Base-by-base conservation (phyloP, 2,797 vertebrate species). In the Galagoides demidoff region DNA sequence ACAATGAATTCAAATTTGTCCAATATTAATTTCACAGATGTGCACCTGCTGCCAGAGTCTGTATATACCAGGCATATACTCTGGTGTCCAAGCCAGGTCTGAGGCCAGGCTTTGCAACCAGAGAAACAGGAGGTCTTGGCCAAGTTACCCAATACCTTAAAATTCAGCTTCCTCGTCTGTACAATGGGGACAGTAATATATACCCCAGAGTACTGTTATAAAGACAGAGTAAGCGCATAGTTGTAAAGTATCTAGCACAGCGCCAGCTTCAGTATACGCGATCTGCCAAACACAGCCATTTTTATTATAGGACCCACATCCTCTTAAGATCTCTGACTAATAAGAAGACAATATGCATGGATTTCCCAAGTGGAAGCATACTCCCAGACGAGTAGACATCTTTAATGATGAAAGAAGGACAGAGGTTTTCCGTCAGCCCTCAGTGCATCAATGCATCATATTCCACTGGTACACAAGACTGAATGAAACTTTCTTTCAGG, bases 401-500 rank as follows among this genome's bases (percentile, higher is more conserved):
- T 73, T 93, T 85, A 49, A 63, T 76, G 81, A 68, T 63, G 19
- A 74, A 63, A 89, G 76, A 86, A 43, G 49, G 83, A 14, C 23
- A 93, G 45, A 95, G 25, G 37, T 70, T 70, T 85, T 59, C 14
- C 11, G 17, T 49, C 3, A 4, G 19, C 61, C 61, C 45, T 92
- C 55, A 68, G 22, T n/a, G 19, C 19, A 4, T 70, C 83, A 9
- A 82, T 59, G 22, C 25, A 25, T 63, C 83, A 39, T 70, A 73
- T 91, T 89, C 27, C 8, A 45, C n/a, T 11, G 10, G 19, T 49
- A 89, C 59, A 91, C 89, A 92, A 78, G 43, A 79, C 45, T 39
- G 11, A 25, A 70, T 89, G 55, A 37, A 59, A 79, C 74, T 89
- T 93, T 66, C 76, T 85, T 70, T 83, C 74, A 82, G 92, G 45